A percentile compares a stretch with the other conserved stretches of the same genome.
phyloP scores from a whole-genome alignment of 2,888 invertebrate genomes.

The Idaea straminata region DNA sequence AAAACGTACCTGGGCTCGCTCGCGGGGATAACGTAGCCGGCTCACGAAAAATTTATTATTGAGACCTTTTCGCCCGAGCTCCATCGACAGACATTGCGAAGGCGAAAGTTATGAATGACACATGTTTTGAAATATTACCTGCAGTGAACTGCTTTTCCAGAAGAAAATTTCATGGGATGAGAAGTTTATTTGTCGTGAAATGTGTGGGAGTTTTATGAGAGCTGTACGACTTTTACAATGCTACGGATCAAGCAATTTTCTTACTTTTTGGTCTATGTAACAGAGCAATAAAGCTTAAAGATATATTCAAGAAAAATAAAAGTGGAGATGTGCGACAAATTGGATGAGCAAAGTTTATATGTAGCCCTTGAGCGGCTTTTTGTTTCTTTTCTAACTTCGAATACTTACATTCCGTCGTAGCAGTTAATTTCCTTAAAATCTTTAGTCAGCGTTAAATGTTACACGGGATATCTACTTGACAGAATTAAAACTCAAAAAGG shows the following conservation, averaged over 20 bases:
- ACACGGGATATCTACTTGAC: not conserved
- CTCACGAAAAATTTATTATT: conserved; percentile 79
- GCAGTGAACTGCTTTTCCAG: conserved; percentile 71
- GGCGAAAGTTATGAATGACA: conserved; percentile 80
- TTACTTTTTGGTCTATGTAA: conserved; percentile 61
- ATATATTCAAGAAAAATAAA: conserved; percentile 61
- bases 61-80: conserved; percentile 76
- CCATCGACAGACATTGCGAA: conserved; percentile 80
- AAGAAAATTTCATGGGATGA: conserved; percentile 74
- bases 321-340: conserved; percentile 69
- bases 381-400: conserved; percentile 40
- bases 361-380: conserved; percentile 47
- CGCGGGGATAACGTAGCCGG: conserved; percentile 75
- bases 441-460: not conserved
- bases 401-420: conserved; percentile 34
- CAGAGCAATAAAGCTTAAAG: conserved; percentile 65
- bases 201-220: conserved; percentile 78
- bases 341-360: conserved; percentile 70
- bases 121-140: conserved; percentile 81
- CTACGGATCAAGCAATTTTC: conserved; percentile 71
- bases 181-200: conserved; percentile 80
- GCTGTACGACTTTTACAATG: conserved; percentile 70
- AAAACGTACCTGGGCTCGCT: conserved; percentile 78
- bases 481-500: not conserved
- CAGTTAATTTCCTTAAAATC: not conserved